Evolutionary conservation across 1,140 invertebrate genomes (phyloP).

Genomic region (Cydia pomonella): DNA sequence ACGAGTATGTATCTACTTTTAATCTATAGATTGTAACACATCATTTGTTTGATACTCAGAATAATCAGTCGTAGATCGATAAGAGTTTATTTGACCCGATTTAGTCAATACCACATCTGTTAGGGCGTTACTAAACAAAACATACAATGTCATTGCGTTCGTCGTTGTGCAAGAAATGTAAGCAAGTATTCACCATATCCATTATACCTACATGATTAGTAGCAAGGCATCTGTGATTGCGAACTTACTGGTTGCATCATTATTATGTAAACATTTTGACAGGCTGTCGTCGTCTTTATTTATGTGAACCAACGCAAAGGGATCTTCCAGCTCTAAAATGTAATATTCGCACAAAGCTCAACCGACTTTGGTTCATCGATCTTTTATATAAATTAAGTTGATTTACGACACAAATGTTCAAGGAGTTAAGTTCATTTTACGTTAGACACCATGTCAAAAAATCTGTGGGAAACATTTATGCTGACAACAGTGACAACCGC

Average conservation of each 20-base stretch:
- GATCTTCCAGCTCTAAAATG: background rate
- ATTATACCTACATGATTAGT: conserved; percentile 27
- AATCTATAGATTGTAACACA: background rate
- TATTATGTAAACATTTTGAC: conserved; percentile 54
- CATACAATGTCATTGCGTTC: conserved; percentile 24
- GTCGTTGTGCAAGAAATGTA: conserved; percentile 7
- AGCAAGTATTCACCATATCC: conserved; percentile 21
- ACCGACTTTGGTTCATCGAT: background rate
- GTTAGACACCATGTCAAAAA: background rate
- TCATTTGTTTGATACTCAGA: conserved; percentile 1
- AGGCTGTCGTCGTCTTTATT: conserved; percentile 47
- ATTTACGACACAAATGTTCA: background rate
- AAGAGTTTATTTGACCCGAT: conserved; percentile 21
- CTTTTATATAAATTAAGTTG: background rate
- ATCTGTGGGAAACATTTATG: conserved; percentile 9
- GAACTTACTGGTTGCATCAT: conserved; percentile 39
- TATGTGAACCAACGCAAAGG: conserved; percentile 37
- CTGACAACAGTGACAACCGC: background rate
- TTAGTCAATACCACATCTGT: conserved; percentile 27
- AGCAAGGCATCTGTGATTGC: conserved; percentile 26
- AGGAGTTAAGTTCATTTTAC: background rate
- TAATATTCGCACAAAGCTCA: background rate
- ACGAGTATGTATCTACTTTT: too few relatives aligned
- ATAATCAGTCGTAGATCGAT: conserved; percentile 1
- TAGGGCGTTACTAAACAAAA: conserved; percentile 28